Percentiles rank a stretch among this genome's conserved stretches.
phyloP scores from a whole-genome alignment of 1,140 invertebrate species.

The Monomorium pharaonis region DNA sequence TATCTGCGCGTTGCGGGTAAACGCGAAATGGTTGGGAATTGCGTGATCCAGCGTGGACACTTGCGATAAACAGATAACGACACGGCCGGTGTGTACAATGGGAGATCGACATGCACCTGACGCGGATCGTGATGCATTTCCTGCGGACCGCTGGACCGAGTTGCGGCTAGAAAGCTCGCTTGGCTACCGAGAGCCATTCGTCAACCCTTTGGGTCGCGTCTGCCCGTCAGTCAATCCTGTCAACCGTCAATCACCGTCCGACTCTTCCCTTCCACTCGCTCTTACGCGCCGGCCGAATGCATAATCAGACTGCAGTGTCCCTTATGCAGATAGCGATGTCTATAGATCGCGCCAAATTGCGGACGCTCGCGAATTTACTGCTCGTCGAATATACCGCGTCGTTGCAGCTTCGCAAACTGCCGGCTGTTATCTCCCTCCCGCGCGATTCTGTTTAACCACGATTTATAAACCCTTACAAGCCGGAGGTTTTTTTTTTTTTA shows the following conservation, averaged over 20 bases:
- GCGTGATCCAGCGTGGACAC: constrained; percentile 58
- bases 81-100: constrained; percentile 54
- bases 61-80: constrained; percentile 66
- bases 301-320: constrained; percentile 65
- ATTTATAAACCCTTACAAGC: constrained; percentile 49
- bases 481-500: constrained; percentile 33
- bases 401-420: constrained; percentile 50
- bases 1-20: constrained; percentile 41
- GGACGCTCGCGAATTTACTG: constrained; percentile 57
- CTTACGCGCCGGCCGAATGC: constrained; percentile 59
- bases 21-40: constrained; percentile 59
- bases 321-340: constrained; percentile 59
- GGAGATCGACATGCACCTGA: constrained; percentile 70
- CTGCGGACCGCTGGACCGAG: constrained; percentile 56
- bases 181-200: constrained; percentile 68
- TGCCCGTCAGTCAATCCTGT: constrained; percentile 72
- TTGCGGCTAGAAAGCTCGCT: constrained; percentile 57
- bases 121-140: constrained; percentile 69
- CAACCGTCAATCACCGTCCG: constrained; percentile 74
- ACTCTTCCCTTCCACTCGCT: constrained; percentile 54
- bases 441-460: constrained; percentile 43
- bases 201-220: constrained; percentile 74
- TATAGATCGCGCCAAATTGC: constrained; percentile 57
- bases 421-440: constrained; percentile 46
- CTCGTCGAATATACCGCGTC: constrained; percentile 54